A percentile compares a stretch with the other conserved stretches of the same genome.
Conservation (phyloP, 2,797 vertebrate species). For the Melanogrammus aeglefinus region DNA sequence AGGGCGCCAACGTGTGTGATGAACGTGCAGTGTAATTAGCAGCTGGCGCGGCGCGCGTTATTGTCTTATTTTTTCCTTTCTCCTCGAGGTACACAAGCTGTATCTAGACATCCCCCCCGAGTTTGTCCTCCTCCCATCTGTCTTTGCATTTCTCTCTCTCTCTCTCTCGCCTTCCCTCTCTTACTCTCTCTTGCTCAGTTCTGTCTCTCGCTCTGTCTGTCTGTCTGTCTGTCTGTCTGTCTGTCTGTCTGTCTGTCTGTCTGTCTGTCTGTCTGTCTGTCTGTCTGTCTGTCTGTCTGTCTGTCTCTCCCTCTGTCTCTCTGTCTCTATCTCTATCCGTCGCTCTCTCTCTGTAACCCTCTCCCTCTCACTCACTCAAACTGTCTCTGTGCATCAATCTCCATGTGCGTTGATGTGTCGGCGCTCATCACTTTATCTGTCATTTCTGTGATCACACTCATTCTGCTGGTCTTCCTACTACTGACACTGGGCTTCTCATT, state of each 20-base stretch:
- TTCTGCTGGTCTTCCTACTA: constrained; percentile 1
- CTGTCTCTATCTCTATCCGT: background rate
- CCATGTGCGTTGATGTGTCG: background rate
- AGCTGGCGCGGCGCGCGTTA: background rate
- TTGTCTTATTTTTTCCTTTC: background rate
- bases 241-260: background rate
- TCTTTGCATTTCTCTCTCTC: background rate
- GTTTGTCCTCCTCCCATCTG: constrained; percentile 4
- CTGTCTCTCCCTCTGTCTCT: background rate
- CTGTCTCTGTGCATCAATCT: background rate
- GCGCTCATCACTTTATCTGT: constrained; percentile 23
- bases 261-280: background rate
- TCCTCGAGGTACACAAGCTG: background rate
- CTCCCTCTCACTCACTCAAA: background rate
- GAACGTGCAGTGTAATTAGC: background rate
- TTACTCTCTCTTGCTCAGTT: background rate
- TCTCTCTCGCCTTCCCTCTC: background rate
- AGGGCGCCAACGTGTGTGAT: background rate
- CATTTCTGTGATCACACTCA: constrained; percentile 9
- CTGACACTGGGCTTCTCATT: constrained; percentile 7
- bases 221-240: background rate
- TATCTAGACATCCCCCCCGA: background rate
- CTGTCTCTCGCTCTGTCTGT: background rate
- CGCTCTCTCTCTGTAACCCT: background rate
- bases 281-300: no score